These are phyloP conservation scores for Geodia barretti DNA, from an alignment of 37 sponge, comb jelly and placozoan species.

Conservation along the genomic window DNA sequence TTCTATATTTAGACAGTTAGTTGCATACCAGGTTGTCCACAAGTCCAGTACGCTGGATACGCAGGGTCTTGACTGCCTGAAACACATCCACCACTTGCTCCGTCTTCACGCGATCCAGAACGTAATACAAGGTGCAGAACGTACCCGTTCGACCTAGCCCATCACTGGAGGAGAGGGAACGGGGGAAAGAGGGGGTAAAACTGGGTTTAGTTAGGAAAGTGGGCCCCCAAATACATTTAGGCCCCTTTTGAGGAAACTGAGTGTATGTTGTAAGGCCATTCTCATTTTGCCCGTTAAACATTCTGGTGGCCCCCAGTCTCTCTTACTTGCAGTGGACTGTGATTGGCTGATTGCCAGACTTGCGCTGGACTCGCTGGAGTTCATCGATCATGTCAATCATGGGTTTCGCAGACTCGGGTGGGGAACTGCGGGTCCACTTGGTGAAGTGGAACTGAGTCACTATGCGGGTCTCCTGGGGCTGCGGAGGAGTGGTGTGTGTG, in stretches of 20 bases:
- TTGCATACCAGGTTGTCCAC: constrained; percentile 58
- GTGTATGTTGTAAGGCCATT: too few species aligned
- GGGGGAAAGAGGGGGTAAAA: neutral
- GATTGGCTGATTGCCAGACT: constrained; percentile 87
- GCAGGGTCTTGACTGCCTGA: constrained; percentile 68
- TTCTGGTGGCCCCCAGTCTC: too few species aligned
- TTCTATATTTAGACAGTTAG: neutral
- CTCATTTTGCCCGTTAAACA: too few species aligned
- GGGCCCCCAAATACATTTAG: too few species aligned
- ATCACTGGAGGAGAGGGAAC: constrained; percentile 49
- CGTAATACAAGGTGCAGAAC: constrained; percentile 75
- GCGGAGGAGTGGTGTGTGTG: neutral
- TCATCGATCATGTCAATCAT: constrained; percentile 83
- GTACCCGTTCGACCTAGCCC: constrained; percentile 81
- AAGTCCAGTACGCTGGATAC: constrained; percentile 77
- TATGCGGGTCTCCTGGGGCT: constrained; percentile 79
- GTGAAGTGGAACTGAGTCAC: constrained; percentile 90
- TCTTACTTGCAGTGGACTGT: constrained; percentile 91
- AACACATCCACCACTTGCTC: constrained; percentile 90
- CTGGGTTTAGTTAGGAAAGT: too few species aligned
- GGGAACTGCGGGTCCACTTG: constrained; percentile 61
- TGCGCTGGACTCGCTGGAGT: constrained; percentile 75
- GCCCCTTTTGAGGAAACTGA: too few species aligned
- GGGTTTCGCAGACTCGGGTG: constrained; percentile 57
- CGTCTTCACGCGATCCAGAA: constrained; percentile 80